Conservation (phyloP, 2,113 vertebrate genomes). For the Nipponia nippon region DNA sequence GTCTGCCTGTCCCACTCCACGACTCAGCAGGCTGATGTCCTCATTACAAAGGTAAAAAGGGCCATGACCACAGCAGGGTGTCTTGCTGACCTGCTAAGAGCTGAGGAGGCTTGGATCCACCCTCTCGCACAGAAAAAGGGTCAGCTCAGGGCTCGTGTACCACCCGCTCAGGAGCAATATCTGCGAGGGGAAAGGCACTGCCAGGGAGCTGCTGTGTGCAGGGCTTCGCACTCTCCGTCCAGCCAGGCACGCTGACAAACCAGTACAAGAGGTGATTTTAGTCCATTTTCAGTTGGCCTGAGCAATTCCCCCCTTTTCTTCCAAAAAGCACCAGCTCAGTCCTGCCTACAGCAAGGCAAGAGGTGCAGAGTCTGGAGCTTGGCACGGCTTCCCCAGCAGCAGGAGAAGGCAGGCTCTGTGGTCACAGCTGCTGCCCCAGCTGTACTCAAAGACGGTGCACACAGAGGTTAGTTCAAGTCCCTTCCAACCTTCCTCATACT, state of each 20-base stretch:
- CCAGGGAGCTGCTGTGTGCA: not conserved
- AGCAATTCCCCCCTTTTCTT: not conserved
- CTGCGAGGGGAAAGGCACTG: not conserved
- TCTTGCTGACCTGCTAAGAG: not conserved
- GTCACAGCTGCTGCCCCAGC: not conserved
- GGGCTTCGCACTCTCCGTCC: fast-evolving
- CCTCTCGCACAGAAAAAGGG: not conserved
- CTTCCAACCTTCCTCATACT: not conserved
- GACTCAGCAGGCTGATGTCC: not conserved
- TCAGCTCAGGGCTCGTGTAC: not conserved
- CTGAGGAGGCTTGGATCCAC: not conserved
- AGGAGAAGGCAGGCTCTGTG: not conserved
- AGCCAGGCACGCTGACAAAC: not conserved
- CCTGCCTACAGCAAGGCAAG: not conserved
- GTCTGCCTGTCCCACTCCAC: not conserved
- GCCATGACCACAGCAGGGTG: not conserved
- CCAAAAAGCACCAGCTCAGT: not conserved
- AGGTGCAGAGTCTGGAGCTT: not conserved
- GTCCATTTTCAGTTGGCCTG: not conserved
- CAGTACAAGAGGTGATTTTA: not conserved
- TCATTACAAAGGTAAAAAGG: not conserved
- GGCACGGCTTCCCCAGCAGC: not conserved
- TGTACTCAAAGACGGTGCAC: not conserved
- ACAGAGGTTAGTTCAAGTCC: not conserved
- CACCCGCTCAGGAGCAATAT: fast-evolving